Conservation (phyloP, 2,797 vertebrate genomes). For the Pseudocheirus occidentalis region DNA sequence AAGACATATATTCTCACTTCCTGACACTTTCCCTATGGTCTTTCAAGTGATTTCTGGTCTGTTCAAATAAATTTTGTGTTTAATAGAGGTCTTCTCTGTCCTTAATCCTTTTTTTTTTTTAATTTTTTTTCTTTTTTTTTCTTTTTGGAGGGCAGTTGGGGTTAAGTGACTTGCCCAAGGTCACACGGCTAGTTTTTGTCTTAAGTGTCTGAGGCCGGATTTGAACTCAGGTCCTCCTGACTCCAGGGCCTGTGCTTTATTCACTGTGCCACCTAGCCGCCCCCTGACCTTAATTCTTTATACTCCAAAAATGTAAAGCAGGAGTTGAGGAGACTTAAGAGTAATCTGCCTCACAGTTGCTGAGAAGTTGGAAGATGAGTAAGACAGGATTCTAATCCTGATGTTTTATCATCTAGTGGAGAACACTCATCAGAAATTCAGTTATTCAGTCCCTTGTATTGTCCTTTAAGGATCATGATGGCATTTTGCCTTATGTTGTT, state of each 20-base stretch:
- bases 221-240: no score
- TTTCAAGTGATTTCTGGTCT: neutral
- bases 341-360: neutral
- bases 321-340: neutral
- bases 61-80: neutral
- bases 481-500: no score
- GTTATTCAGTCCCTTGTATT: neutral
- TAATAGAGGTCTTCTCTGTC: neutral
- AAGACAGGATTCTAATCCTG: neutral
- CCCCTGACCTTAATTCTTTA: neutral
- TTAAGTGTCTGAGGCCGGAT: no score
- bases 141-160: no score
- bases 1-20: constrained; percentile 12
- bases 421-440: constrained; percentile 19
- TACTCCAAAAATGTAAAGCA: neutral
- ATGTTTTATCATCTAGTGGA: neutral
- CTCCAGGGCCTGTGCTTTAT: no score
- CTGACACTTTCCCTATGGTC: neutral
- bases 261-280: no score
- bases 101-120: neutral
- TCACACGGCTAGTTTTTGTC: no score
- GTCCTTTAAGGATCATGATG: constrained; percentile 39
- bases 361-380: neutral
- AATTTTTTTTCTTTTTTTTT: no score
- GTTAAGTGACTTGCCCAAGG: no score